These are phyloP conservation scores for Pseudanteris insignis DNA, from an alignment of 2,888 invertebrate genomes.

Conservation along the genomic window DNA sequence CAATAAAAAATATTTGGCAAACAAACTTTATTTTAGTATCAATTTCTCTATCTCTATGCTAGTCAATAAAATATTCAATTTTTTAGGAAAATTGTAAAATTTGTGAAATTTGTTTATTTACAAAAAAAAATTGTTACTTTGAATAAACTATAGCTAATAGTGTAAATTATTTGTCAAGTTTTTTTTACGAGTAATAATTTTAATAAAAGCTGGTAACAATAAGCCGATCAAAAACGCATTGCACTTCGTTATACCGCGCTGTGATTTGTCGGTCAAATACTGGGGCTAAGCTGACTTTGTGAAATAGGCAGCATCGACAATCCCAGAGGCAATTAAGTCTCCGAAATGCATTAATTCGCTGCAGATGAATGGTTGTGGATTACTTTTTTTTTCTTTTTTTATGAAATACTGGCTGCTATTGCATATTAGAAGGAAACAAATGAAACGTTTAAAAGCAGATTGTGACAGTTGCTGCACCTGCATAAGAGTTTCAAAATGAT, in stretches of 20 bases:
- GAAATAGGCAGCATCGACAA: constrained; percentile 10
- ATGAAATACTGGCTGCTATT: background rate
- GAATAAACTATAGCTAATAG: no score
- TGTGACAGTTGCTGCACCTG: constrained; percentile 15
- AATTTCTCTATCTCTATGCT: no score
- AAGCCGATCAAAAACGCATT: background rate
- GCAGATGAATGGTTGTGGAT: constrained; percentile 5
- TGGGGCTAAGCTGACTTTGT: constrained; percentile 4
- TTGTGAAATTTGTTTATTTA: no score
- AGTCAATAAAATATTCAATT: no score
- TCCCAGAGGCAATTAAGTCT: constrained; percentile 21
- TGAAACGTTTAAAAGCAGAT: constrained; percentile 14
- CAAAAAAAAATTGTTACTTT: no score
- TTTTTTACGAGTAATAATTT: no score
- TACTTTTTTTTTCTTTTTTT: background rate
- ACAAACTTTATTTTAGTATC: no score
- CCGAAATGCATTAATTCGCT: constrained; percentile 14
- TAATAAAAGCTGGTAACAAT: no score
- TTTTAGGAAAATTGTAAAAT: no score
- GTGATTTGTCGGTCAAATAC: constrained; percentile 1
- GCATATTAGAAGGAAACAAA: constrained; percentile 6
- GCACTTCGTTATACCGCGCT: background rate
- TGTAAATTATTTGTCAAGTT: no score
- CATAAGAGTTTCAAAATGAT: no score
- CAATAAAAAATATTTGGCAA: no score